These are phyloP conservation scores for Rhombomys opimus DNA, from an alignment of 2,113 vertebrate genomes.

Conservation along the genomic window DNA sequence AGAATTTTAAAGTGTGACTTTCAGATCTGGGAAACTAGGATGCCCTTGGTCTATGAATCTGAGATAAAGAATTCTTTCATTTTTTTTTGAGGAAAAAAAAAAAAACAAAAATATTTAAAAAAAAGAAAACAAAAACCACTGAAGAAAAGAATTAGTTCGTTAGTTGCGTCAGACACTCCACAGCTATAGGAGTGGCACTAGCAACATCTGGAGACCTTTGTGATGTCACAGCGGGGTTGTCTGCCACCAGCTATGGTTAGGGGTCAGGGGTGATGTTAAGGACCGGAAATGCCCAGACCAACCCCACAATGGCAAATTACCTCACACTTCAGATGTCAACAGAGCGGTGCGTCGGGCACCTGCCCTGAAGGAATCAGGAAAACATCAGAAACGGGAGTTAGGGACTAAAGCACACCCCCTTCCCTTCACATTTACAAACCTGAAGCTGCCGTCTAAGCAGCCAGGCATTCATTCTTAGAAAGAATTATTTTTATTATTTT, in stretches of 20 bases:
- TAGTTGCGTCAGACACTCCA: background rate
- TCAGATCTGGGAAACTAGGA: background rate
- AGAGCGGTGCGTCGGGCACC: background rate
- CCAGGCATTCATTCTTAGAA: background rate
- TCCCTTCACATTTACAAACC: background rate
- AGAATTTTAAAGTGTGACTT: background rate
- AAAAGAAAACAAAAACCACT: background rate
- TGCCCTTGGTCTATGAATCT: background rate
- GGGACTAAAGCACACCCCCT: background rate
- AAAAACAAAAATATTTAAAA: background rate
- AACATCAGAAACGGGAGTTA: background rate
- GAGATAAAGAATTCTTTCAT: background rate
- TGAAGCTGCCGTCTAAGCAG: background rate
- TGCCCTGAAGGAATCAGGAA: background rate
- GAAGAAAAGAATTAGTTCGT: background rate
- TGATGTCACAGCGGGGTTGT: background rate
- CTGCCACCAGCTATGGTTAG: background rate
- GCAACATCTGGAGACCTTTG: background rate
- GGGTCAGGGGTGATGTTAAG: background rate
- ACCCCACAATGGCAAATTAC: background rate
- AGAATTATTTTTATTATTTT: background rate
- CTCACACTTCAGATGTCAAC: background rate
- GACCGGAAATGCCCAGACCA: background rate
- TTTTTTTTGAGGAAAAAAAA: background rate
- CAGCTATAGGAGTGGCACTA: background rate